Evolutionary conservation across 2,797 vertebrate genomes (phyloP).

Genomic region (Alfaro cultratus): DNA sequence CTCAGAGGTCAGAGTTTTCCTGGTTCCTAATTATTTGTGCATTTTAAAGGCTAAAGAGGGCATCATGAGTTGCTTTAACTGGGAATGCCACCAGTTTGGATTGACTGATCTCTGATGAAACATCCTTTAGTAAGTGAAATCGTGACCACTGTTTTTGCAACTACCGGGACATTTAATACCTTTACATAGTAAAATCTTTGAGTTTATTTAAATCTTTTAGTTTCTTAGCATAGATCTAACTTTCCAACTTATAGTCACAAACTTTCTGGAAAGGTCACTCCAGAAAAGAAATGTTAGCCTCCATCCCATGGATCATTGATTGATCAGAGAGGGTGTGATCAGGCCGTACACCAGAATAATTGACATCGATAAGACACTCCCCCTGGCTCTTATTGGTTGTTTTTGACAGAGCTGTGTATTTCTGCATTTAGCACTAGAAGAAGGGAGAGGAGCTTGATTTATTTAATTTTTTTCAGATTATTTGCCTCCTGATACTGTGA

Average conservation of each 20-base stretch:
- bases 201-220: neutral
- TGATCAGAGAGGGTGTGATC: no score
- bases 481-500: no score
- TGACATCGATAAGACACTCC: no score
- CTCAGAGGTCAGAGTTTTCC: neutral
- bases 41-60: neutral
- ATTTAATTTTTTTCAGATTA: no score
- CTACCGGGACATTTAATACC: neutral
- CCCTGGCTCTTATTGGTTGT: no score
- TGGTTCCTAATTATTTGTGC: neutral
- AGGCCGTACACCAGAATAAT: no score
- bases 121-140: neutral
- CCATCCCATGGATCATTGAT: neutral
- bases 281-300: neutral
- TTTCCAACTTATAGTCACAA: neutral
- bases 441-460: no score
- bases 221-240: neutral
- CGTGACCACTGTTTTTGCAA: neutral
- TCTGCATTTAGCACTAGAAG: no score
- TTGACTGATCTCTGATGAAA: neutral
- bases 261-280: neutral
- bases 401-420: no score
- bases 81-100: neutral
- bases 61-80: neutral
- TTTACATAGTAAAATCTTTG: neutral